Evolutionary conservation across 2,113 vertebrate species (phyloP).

Genomic region (Hystrix cristata): DNA sequence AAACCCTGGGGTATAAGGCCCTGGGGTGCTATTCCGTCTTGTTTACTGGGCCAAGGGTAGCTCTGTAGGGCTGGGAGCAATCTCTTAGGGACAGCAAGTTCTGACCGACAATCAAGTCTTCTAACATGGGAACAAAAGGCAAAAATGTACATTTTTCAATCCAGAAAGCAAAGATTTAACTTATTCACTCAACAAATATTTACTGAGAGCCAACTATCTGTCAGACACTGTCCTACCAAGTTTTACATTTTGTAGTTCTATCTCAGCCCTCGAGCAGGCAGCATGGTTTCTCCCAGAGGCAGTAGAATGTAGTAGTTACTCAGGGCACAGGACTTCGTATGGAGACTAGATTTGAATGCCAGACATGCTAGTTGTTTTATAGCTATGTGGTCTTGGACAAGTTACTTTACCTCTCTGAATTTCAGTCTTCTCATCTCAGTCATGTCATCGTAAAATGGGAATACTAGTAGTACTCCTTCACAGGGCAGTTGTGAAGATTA

Average conservation of each 20-base stretch:
- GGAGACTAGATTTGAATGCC: background rate
- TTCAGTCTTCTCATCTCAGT: conserved; percentile 39
- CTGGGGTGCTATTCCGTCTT: conserved; percentile 46
- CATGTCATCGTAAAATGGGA: background rate
- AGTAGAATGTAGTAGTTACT: background rate
- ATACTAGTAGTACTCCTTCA: background rate
- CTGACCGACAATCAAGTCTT: conserved; percentile 20
- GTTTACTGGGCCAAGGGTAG: conserved; percentile 62
- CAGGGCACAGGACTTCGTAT: background rate
- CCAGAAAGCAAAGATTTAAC: background rate
- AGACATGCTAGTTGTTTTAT: conserved; percentile 40
- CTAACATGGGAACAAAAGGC: conserved; percentile 27
- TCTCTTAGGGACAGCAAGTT: conserved; percentile 27
- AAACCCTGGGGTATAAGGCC: conserved; percentile 64
- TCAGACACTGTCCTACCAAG: conserved; percentile 2
- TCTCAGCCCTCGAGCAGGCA: background rate
- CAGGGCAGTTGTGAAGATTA: background rate
- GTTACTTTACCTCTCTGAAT: conserved; percentile 57
- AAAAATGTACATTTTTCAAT: background rate
- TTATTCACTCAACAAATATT: conserved; percentile 4
- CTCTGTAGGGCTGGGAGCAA: background rate
- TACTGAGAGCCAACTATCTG: background rate
- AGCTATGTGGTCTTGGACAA: conserved; percentile 14
- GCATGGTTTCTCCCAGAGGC: background rate
- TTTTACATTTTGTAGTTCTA: background rate